Evolutionary conservation across 2,888 invertebrate genomes (phyloP), one percentile per base, ranked within the genome.

Genomic region (Argyresthia goedartella): DNA sequence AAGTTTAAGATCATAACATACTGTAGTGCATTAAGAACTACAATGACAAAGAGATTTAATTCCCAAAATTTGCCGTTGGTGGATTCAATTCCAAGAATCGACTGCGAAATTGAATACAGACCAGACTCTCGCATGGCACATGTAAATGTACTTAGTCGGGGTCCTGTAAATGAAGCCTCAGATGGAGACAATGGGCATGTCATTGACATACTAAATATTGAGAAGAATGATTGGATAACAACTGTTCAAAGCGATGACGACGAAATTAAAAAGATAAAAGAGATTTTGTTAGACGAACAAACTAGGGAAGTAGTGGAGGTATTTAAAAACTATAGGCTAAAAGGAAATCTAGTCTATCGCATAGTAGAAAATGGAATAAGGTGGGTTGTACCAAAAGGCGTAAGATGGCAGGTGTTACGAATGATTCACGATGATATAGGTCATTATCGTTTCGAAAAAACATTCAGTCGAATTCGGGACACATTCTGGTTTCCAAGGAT

Each of bases 311-410:
- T 42, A 6, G 42, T 42, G 4, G 42, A 42, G 4, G 13, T 11
- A 9, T 6, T 10, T 11, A 9, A 42, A 42, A 42, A 42, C n/a
- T 42, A 42, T n/a, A 42, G n/a, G n/a, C 4, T 42, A 9, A 42
- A 42, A n/a, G n/a, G n/a, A 8, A n/a, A n/a, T 6, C 8, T 10
- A n/a, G 9, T 42, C n/a, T 42, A 42, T 42, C 8, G 42, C 4
- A n/a, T 42, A 10, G 42, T 42, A 42, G 42, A 11, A 8, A n/a
- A 45, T 8, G 49, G 50, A 34, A 7, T 58, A 41, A 54, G 58
- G 47, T 70, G 67, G 64, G 64, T 68, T 1, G 70, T 71, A 9
- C 71, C 72, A 51, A 8, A 51, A 54, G n/a, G 50, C 44, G 42
- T 49, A 48, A 10, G 41, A 33, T 8, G 11, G 42, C 42, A 42